phyloP scores from a whole-genome alignment of 1,140 invertebrate genomes.

The Calliphora vicina region DNA sequence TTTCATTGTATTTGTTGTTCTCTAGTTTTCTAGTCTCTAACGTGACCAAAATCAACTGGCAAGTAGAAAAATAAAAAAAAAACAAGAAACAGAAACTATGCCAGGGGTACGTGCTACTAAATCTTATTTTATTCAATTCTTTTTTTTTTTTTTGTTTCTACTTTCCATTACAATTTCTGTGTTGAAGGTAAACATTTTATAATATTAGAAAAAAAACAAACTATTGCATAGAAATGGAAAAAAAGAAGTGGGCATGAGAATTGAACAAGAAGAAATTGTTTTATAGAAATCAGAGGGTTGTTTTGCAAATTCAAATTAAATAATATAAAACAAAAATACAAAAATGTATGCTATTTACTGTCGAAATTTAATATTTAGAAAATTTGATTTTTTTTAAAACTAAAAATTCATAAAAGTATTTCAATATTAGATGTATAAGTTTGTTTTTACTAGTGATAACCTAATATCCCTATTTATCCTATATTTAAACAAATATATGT shows the following conservation, averaged over 20 bases:
- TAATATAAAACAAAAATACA: too few species aligned
- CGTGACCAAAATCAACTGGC: constrained; percentile 23
- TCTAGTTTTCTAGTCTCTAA: constrained; percentile 1
- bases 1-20: background rate
- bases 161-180: constrained; percentile 15
- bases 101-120: constrained; percentile 18
- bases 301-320: background rate
- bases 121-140: constrained; percentile 9
- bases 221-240: background rate
- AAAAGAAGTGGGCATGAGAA: background rate
- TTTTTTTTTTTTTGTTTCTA: background rate
- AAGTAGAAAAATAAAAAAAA: background rate
- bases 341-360: too few species aligned
- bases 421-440: too few species aligned
- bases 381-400: too few species aligned
- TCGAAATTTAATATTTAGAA: too few species aligned
- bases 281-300: background rate
- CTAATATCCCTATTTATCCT: too few species aligned
- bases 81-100: background rate
- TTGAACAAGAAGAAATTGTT: background rate
- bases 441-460: too few species aligned
- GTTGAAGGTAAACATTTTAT: constrained; percentile 22
- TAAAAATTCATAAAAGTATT: too few species aligned
- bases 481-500: too few species aligned
- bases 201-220: background rate